Conservation (phyloP, 1,140 invertebrate genomes). For the Conus ventricosus region DNA sequence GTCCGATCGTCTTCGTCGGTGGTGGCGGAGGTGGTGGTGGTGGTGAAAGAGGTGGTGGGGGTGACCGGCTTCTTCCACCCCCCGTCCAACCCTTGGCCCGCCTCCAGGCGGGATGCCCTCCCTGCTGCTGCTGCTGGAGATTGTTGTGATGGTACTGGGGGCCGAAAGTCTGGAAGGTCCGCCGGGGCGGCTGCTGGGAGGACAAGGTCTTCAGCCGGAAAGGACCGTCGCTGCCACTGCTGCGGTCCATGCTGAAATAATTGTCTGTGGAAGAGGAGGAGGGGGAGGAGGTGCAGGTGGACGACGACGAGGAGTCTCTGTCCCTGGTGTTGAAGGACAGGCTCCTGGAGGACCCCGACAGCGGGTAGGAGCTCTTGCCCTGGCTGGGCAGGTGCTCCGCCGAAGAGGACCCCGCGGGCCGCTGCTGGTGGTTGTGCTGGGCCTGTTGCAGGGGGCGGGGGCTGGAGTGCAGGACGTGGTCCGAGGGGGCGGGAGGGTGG, state of each 20-base stretch:
- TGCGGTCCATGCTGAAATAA: conserved; percentile 15
- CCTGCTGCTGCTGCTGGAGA: neutral
- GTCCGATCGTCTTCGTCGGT: conserved; percentile 63
- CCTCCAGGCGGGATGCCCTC: conserved; percentile 33
- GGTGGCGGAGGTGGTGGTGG: conserved; percentile 4
- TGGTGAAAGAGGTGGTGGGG: conserved; percentile 7
- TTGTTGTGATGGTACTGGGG: conserved; percentile 10
- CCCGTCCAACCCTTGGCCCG: conserved; percentile 38
- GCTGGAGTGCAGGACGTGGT: neutral
- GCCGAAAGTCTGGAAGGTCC: conserved; percentile 33
- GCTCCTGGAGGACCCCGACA: neutral
- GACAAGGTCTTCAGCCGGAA: conserved; percentile 9
- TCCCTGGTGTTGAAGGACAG: neutral
- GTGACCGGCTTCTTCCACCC: conserved; percentile 13
- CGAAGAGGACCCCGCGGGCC: neutral
- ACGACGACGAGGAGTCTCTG: neutral
- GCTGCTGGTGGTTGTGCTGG: neutral
- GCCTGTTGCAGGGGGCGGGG: conserved; percentile 18
- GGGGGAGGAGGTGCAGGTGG: neutral
- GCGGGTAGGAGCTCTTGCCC: conserved; percentile 7
- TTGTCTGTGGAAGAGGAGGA: neutral
- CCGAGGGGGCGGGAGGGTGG: neutral
- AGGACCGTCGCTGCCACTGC: conserved; percentile 11
- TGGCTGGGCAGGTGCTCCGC: conserved; percentile 37
- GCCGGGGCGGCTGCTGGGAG: neutral